Conservation (phyloP, 2,888 invertebrate genomes). For the Beris chalybata region DNA sequence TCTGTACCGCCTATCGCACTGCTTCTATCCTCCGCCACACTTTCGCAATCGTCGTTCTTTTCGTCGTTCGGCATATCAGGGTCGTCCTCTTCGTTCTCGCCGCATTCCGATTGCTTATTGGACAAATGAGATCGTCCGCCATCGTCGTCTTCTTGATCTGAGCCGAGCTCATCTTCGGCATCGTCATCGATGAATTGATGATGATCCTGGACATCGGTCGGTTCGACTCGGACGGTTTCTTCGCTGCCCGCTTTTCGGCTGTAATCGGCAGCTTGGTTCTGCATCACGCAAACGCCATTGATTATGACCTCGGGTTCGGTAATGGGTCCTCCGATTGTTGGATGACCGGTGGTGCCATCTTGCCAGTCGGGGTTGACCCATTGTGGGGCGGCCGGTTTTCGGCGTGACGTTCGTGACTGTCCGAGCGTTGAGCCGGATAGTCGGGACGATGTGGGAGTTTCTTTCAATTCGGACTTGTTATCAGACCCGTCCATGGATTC, state of each 20-base stretch:
- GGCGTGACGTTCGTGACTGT: constrained; percentile 64
- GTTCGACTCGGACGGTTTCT: constrained; percentile 66
- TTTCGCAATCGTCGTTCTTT: constrained; percentile 30
- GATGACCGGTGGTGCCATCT: constrained; percentile 60
- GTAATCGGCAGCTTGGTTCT: constrained; percentile 75
- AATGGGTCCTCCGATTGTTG: constrained; percentile 47
- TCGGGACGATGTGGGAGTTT: constrained; percentile 54
- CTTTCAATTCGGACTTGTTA: constrained; percentile 44
- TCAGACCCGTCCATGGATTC: constrained; percentile 44
- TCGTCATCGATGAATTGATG: constrained; percentile 54
- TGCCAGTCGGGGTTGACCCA: constrained; percentile 97
- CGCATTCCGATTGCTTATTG: constrained; percentile 32
- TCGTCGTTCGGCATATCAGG: constrained; percentile 9
- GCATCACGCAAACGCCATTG: constrained; percentile 92
- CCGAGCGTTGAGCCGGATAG: constrained; percentile 48
- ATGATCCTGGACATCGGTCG: constrained; percentile 69
- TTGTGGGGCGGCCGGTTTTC: constrained; percentile 95
- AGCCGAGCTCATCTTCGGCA: constrained; percentile 53
- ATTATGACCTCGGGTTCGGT: constrained; percentile 78
- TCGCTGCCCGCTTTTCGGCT: constrained; percentile 54
- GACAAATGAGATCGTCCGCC: constrained; percentile 40
- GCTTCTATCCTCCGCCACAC: constrained; percentile 23
- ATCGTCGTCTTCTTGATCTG: constrained; percentile 43
- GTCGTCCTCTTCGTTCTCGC: constrained; percentile 14
- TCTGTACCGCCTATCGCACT: not conserved